These are phyloP conservation scores for Eptatretus burgeri DNA, from an alignment of 2,113 vertebrate genomes.

Conservation along the genomic window DNA sequence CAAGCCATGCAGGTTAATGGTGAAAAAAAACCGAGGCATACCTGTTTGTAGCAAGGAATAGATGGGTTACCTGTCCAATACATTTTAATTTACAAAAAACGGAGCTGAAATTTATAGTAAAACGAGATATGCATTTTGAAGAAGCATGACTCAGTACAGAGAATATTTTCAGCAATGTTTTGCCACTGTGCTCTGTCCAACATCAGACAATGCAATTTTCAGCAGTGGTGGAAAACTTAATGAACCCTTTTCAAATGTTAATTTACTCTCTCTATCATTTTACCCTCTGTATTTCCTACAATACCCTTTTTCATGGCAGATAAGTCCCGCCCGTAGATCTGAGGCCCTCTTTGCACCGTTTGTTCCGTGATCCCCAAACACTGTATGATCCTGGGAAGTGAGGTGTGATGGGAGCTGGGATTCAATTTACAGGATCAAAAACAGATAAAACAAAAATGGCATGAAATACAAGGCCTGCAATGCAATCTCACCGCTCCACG, in stretches of 20 bases:
- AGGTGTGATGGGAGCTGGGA: not conserved
- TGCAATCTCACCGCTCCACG: too few species aligned
- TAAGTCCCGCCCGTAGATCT: not conserved
- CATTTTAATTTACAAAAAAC: too few species aligned
- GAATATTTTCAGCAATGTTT: not conserved
- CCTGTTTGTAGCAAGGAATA: too few species aligned
- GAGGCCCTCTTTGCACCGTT: not conserved
- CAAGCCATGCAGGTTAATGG: too few species aligned
- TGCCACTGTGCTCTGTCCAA: not conserved
- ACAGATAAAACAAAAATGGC: not conserved
- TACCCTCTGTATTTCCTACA: not conserved
- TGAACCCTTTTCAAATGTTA: constrained; percentile 5
- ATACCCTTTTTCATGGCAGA: not conserved
- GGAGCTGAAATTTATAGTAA: too few species aligned
- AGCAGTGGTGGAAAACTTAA: constrained; percentile 6
- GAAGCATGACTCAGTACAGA: too few species aligned
- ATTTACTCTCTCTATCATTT: constrained; percentile 6
- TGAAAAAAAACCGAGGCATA: too few species aligned
- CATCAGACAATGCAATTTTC: constrained; percentile 7
- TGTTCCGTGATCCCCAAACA: not conserved
- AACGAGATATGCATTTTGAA: too few species aligned
- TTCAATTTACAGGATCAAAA: constrained; percentile 6
- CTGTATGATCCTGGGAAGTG: not conserved
- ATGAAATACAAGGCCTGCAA: too few species aligned
- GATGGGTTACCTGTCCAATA: too few species aligned